A percentile compares a stretch with the other conserved stretches of the same genome.
These are phyloP conservation scores for Chiloscyllium plagiosum DNA, from an alignment of 2,113 vertebrate species.

Conservation along the genomic window DNA sequence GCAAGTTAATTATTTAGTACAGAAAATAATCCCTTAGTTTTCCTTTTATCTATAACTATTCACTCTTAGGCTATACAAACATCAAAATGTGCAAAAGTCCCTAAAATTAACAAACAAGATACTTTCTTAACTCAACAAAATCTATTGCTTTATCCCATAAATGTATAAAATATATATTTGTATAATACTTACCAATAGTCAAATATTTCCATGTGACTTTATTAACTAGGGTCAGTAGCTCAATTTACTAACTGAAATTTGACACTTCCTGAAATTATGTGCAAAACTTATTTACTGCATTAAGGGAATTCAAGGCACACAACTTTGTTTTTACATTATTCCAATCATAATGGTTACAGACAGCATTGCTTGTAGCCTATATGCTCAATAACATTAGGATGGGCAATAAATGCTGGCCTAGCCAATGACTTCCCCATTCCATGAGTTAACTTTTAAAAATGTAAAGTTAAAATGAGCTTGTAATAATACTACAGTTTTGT, in stretches of 20 bases:
- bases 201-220: conserved; percentile 7
- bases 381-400: not conserved
- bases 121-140: conserved; percentile 1
- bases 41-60: not conserved
- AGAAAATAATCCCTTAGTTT: not conserved
- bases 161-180: conserved; percentile 2
- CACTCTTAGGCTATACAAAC: not conserved
- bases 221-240: not conserved
- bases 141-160: conserved; percentile 22
- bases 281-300: not conserved
- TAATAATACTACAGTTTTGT: not conserved
- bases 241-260: conserved; percentile 30
- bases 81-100: not conserved
- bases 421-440: too few relatives aligned
- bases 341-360: not conserved
- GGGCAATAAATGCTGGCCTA: too few relatives aligned
- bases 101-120: not conserved
- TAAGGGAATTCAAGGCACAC: not conserved
- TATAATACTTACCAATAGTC: not conserved
- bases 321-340: not conserved
- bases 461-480: not conserved
- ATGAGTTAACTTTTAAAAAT: not conserved
- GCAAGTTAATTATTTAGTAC: not conserved
- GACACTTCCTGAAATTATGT: not conserved
- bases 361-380: not conserved